Evolutionary conservation across 1,140 invertebrate genomes (phyloP), one percentile per base, ranked within the genome.

Genomic region (Ceratosolen fusciceps): DNA sequence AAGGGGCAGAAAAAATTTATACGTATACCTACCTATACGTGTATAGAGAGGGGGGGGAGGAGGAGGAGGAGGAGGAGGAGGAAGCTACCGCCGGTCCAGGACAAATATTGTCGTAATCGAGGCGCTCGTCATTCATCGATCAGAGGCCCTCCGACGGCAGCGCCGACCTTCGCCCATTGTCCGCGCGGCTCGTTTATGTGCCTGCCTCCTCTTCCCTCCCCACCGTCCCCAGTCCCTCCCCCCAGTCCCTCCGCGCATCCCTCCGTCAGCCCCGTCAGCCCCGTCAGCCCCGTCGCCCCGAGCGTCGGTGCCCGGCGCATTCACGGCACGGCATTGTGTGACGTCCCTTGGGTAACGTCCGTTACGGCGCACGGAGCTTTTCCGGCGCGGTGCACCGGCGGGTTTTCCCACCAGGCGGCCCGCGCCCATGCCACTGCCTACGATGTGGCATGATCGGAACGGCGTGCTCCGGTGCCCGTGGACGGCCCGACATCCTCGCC

Each of bases 61-160:
- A 24, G 12, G 12, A 43, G 12, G 12, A 12, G 39, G 12, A 43
- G 12, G 12, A 43, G 12, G 12, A 43, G 12, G 49, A 19, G 49
- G 4, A 52, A 52, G 4, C 10, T 16, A 19, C 3, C 19, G 12
- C 49, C 5, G 19, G 14, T 9, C n/a, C n/a, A 14, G 47, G 29
- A 67, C 39, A 67, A 80, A 68, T 72, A 76, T 76, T 67, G 31
- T 67, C 60, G 47, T 43, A 70, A 70, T 77, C 74, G 74, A 75
- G 74, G 21, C 9, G 21, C 43, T 77, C 65, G 74, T 76, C 67
- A 76, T 70, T 77, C 74, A 56, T 68, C 74, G 74, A 77, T 76
- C 19, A 31, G 1, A 3, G 10, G 14, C 29, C 14, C 73, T 29
- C 34, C 24, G 74, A 12, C 24, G 37, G 37, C 39, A 60, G 10